Evolutionary conservation across 2,888 invertebrate species (phyloP), one percentile per base, ranked within the genome.

Genomic region (Conus canariensis): DNA sequence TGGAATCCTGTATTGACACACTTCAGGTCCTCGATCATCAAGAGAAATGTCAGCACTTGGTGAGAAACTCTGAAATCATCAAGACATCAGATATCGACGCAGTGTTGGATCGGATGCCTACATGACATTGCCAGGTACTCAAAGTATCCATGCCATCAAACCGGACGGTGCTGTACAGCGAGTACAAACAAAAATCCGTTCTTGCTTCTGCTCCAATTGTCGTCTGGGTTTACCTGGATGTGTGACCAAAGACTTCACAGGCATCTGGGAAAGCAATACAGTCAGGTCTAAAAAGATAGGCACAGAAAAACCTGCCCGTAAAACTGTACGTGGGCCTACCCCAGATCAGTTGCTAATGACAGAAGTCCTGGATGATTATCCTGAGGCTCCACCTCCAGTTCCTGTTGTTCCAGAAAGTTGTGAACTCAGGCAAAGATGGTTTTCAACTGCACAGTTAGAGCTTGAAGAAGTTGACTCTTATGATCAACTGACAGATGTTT

Each of bases 81-180:
- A 12, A 58, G 4, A 6, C 30, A 9, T 1, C 5, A 64, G 85
- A 85, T 25, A 14, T 30, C 0, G 77, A 77, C 88, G 80, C 10
- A 58, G 59, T 56, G 58, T 77, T 45, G 19, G n/a, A 19, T 60
- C 74, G 16, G 77, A 59, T 19, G 25, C 74, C 7, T 59, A 22
- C n/a, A 74, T 67, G n/a, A 88, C 88, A 70, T 19, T 88, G 22
- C 88, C 88, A 22, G 80, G 80, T 8, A 80, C 88, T 45, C 30
- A 56, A 87, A 70, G 45, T 87, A 7, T 87, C 9, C 59, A 83
- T 45, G 83, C 83, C 22, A 58, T 83, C 19, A 25, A n/a, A 22
- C 83, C 83, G 19, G 83, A 45, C 12, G 45, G 19, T 22, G 58
- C 22, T 45, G 83, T 3, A 22, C 8, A 22, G 45, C 45, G 22